Evolutionary conservation across 30 jellyfish, hydroid and myxozoan genomes (phyloP), one percentile per base, ranked within the genome.

Genomic region (Aurelia sp.): DNA sequence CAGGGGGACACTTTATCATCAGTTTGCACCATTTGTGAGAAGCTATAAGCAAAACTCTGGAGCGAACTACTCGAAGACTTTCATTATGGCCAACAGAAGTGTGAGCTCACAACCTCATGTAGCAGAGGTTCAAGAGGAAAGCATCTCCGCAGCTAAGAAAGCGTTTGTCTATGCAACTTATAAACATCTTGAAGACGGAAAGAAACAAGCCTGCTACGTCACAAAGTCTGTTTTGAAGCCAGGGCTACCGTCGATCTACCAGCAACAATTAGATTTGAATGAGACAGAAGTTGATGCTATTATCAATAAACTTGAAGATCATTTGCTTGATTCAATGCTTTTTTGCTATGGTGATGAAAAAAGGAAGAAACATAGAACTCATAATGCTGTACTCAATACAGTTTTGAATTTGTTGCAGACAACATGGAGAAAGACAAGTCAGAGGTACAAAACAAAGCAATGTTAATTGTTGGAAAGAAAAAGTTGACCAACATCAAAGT

Each of bases 171-270:
- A 70, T 40, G 55, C 82, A 8, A 68, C 47, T 7, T 47, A 70
- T 6, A 81, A 81, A 15, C 61, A 69, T 3, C 58, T 91, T 40
- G 88, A 63, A 55, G 97, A 91, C 59, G 89, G 85, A 41, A 84
- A 83, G 74, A 91, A 91, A 63, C 97, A 91, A 79, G 67, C 89
- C 30, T 83, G 92, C 52, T 91, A 91, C 47, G n/a, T 91, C 70
- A 67, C 97, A 1, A 91, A 91, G 67, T 83, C 96, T 0, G 44
- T 91, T 13, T 47, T 88, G 44, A 88, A 88, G 15, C 69, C 77
- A 21, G 97, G 80, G 8, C 73, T 87, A 63, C 96, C 96, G 1
- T 18, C 78, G 8, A 31, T 67, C 20, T 67, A 40, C 48, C 73
- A 69, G 19, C 51, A 30, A 6, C 92, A 85, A 3, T 62, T 83